Evolutionary conservation across 2,888 invertebrate species (phyloP).

Genomic region (Allolobophora icterica): DNA sequence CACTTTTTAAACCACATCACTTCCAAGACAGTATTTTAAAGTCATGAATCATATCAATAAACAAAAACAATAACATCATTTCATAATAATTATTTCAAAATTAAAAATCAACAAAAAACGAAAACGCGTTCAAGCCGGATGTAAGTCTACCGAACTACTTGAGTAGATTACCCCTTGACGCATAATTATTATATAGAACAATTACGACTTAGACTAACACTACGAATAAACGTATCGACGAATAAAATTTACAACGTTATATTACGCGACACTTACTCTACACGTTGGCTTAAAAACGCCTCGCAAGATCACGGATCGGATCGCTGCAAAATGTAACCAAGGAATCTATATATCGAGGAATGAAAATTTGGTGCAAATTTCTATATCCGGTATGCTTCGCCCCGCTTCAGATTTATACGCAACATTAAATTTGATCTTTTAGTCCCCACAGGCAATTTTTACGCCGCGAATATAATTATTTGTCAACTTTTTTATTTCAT

Average conservation of each 20-base stretch:
- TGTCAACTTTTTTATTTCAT: too few species aligned
- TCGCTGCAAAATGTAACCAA: too few species aligned
- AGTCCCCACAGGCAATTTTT: too few species aligned
- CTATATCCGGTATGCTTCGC: too few species aligned
- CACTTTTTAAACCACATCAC: not conserved
- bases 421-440: too few species aligned
- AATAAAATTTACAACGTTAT: not conserved
- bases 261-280: not conserved
- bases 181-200: not conserved
- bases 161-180: not conserved
- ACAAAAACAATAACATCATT: too few species aligned
- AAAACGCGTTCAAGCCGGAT: slow-evolving; percentile 4
- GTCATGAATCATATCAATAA: not conserved
- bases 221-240: not conserved
- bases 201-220: not conserved
- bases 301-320: too few species aligned
- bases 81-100: too few species aligned
- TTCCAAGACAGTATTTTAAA: not conserved
- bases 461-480: too few species aligned
- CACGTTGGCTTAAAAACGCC: not conserved
- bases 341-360: too few species aligned
- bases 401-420: too few species aligned
- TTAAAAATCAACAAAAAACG: not conserved
- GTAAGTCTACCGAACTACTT: not conserved
- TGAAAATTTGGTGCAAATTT: too few species aligned